Conservation (phyloP, 2,888 invertebrate species). For the Strigamia transsilvanica region DNA sequence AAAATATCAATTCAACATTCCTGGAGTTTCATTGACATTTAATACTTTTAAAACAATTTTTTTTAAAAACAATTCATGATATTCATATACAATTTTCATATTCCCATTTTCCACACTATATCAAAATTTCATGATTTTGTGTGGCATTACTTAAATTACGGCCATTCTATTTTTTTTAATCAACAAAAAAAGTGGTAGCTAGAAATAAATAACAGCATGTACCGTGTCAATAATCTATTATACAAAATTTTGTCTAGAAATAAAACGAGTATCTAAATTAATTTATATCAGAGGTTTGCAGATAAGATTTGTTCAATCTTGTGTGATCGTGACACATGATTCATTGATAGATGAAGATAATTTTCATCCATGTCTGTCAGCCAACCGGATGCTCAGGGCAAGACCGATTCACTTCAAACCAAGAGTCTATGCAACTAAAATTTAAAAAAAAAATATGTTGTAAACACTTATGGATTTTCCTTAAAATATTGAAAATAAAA, state of each 20-base stretch:
- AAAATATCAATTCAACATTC: neutral
- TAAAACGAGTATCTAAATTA: neutral
- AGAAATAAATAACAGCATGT: neutral
- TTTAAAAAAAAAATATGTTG: neutral
- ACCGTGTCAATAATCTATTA: neutral
- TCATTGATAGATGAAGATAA: neutral
- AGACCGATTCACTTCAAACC: constrained; percentile 98
- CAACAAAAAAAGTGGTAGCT: neutral
- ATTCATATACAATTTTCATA: too few species aligned
- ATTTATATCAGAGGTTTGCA: neutral
- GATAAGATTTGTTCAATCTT: neutral
- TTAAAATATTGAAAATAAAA: neutral
- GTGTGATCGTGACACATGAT: neutral
- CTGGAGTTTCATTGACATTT: neutral
- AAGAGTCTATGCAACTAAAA: constrained; percentile 97
- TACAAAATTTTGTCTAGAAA: neutral
- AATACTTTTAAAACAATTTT: neutral
- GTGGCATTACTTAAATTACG: neutral
- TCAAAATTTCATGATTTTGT: too few species aligned
- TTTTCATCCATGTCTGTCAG: constrained; percentile 64
- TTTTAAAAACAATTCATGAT: too few species aligned
- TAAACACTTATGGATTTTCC: neutral
- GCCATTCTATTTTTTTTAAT: neutral
- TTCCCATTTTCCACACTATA: neutral
- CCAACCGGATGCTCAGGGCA: constrained; percentile 99